Base-by-base conservation (phyloP, 92 coral and sea anemone species). In the Actinostola sp. region DNA sequence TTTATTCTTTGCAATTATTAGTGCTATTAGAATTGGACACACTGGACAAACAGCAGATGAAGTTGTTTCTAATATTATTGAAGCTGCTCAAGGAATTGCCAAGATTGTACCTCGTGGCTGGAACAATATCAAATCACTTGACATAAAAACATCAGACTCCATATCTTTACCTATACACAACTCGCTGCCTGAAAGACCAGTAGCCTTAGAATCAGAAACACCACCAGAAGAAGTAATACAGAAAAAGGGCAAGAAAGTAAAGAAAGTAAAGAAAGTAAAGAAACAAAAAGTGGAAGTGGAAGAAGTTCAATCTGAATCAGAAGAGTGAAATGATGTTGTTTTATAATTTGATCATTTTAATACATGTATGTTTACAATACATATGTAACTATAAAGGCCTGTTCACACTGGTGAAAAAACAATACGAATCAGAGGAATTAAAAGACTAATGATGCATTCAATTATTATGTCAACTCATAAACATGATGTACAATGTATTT, bases 81-180 rank as follows among this genome's bases (percentile, higher is more conserved):
- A 56, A 20, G 86, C 89, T 11, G 92, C 84, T 17, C 54, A 69
- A 44, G 90, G 89, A 38, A 79, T 95, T 27, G 69, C 99, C 17
- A 95, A 75, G 86, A 72, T 88, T 3, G 72, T 89, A 29, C 97
- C 99, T 19, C 86, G 92, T 72, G 97, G 99, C 2, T 95, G 99
- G 99, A 78, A 75, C 0, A 95, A 95, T 66, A 92, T 95, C 59
- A 84, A 95, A 50, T 95, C 99, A 38, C 49, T 91, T 28, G 89
- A 92, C 60, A 72, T 95, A 12, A 95, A 95, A 45, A 85, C 99
- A n/a, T 58, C 95, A 14, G 88, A 92, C 64, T 95, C 97, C 28
- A 80, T 95, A 46, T 85, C 99, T 30, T 83, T 91, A 50, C 99
- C 99, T 12, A 88, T 95, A n/a, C 81, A 92, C 58, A 92, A 81